Evolutionary conservation across 2,797 vertebrate species (phyloP).

Genomic region (Triplophysa bombifrons): DNA sequence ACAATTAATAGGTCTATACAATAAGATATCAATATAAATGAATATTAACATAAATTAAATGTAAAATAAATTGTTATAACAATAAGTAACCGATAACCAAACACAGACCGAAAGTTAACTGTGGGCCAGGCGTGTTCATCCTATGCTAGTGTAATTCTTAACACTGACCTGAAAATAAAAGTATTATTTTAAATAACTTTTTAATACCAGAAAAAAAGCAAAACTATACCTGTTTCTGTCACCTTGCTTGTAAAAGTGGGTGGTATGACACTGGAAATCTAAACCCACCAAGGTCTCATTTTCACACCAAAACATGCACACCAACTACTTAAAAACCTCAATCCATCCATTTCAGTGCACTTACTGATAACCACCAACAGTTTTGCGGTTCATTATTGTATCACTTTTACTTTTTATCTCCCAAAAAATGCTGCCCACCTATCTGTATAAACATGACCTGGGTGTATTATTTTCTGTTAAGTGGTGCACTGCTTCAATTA

Average conservation of each 20-base stretch:
- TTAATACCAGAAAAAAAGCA: background rate
- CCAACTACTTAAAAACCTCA: conserved; percentile 7
- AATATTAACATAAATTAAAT: too few species aligned
- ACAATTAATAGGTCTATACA: too few species aligned
- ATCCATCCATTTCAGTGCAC: conserved; percentile 46
- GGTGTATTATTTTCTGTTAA: conserved; percentile 44
- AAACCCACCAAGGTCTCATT: conserved; percentile 11
- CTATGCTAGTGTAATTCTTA: too few species aligned
- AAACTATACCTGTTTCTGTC: background rate
- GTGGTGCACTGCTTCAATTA: conserved; percentile 49
- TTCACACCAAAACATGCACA: background rate
- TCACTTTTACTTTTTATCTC: conserved; percentile 51
- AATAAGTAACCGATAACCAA: too few species aligned
- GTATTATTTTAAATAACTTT: too few species aligned
- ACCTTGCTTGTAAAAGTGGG: conserved; percentile 7
- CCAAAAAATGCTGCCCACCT: conserved; percentile 14
- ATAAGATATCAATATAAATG: too few species aligned
- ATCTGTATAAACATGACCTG: conserved; percentile 32
- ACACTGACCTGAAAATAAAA: too few species aligned
- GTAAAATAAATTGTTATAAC: too few species aligned
- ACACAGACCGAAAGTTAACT: too few species aligned
- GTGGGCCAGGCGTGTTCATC: too few species aligned
- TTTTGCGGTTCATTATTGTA: conserved; percentile 62
- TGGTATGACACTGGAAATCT: conserved; percentile 5
- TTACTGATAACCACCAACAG: conserved; percentile 52